Evolutionary conservation across 2,888 invertebrate species (phyloP).

Genomic region (Tolmerus cingulatus): DNA sequence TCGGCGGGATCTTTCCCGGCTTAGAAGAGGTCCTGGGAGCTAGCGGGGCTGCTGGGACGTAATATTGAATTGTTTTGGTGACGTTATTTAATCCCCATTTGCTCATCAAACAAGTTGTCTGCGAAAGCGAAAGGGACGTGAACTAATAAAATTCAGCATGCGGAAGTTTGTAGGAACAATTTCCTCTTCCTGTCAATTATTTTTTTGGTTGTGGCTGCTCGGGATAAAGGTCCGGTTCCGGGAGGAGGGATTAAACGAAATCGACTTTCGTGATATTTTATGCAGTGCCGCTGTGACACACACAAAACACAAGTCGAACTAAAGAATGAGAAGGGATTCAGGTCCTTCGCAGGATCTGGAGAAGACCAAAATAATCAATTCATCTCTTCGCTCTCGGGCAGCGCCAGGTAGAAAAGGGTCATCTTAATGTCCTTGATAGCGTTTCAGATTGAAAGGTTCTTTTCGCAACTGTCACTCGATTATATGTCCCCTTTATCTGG

Average conservation of each 20-base stretch:
- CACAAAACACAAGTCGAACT: neutral
- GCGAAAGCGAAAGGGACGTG: neutral
- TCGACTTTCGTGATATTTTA: constrained; percentile 16
- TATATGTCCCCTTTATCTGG: constrained; percentile 25
- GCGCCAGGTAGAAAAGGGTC: constrained; percentile 7
- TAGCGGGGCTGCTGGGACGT: neutral
- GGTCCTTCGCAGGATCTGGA: neutral
- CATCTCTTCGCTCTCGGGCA: neutral
- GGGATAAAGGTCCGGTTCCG: neutral
- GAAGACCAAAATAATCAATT: constrained; percentile 1
- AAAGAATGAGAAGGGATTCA: neutral
- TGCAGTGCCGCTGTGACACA: neutral
- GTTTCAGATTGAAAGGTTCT: constrained; percentile 30
- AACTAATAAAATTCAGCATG: constrained; percentile 21
- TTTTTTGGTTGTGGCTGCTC: neutral
- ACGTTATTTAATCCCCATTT: constrained; percentile 16
- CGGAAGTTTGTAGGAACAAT: constrained; percentile 30
- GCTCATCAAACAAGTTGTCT: constrained; percentile 31
- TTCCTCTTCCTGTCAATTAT: constrained; percentile 31
- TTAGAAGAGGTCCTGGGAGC: neutral
- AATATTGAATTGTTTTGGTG: constrained; percentile 23
- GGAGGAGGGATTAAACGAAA: neutral
- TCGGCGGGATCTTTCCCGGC: neutral
- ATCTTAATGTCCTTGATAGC: constrained; percentile 21
- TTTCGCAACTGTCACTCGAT: constrained; percentile 32